A percentile compares a stretch with the other conserved stretches of the same genome.
phyloP scores from a whole-genome alignment of 2,113 vertebrate genomes.

The Myotis brandtii region DNA sequence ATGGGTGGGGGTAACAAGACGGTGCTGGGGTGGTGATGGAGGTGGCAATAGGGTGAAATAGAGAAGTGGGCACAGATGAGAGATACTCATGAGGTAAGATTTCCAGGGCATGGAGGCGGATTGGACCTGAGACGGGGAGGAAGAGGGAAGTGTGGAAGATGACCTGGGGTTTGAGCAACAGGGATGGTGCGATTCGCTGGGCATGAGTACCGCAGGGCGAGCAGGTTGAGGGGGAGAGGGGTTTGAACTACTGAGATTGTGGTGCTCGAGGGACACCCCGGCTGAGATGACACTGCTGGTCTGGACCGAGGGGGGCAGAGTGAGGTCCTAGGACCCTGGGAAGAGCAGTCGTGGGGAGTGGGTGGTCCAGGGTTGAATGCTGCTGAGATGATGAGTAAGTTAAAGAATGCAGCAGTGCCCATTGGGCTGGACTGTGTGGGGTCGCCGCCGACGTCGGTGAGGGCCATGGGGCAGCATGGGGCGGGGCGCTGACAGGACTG shows the following conservation, averaged over 20 bases:
- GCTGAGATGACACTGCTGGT: background rate
- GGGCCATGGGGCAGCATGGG: background rate
- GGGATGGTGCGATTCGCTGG: fast-evolving
- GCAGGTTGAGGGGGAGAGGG: background rate
- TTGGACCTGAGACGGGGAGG: background rate
- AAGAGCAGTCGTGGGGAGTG: background rate
- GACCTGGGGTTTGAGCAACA: background rate
- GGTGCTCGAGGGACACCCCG: background rate
- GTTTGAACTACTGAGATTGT: background rate
- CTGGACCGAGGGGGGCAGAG: background rate
- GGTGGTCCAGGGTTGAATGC: background rate
- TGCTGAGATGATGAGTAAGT: background rate
- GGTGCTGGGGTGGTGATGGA: background rate
- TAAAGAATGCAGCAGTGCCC: fast-evolving
- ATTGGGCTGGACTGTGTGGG: fast-evolving
- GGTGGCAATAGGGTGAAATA: fast-evolving
- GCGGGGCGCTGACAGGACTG: background rate
- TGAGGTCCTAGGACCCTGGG: background rate
- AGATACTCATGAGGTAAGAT: background rate
- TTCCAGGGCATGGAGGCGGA: fast-evolving
- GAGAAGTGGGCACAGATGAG: background rate
- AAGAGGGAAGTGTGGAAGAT: background rate
- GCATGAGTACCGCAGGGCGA: fast-evolving
- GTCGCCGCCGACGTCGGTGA: background rate
- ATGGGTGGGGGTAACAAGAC: background rate